phyloP scores from a whole-genome alignment of 2,113 vertebrate species.

The Vidua macroura region DNA sequence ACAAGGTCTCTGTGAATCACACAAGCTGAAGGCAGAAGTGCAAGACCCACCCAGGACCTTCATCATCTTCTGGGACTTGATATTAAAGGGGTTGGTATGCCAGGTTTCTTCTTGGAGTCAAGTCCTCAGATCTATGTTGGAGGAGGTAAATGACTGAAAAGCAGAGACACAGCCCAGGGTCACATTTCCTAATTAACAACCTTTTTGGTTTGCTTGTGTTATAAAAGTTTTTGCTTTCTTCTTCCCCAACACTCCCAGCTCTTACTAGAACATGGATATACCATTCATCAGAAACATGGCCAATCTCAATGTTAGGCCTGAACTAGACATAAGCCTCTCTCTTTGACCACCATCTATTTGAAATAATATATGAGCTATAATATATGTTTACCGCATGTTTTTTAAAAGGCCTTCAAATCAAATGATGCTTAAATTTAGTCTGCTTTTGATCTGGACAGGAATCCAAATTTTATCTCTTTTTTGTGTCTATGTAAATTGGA shows the following conservation, averaged over 20 bases:
- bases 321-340: neutral
- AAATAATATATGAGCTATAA: neutral
- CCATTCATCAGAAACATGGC: neutral
- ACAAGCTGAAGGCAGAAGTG: neutral
- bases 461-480: neutral
- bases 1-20: neutral
- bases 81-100: neutral
- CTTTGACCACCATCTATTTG: neutral
- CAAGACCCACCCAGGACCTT: neutral
- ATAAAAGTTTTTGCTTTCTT: neutral
- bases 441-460: neutral
- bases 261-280: neutral
- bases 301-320: neutral
- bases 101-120: neutral
- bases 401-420: neutral
- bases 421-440: neutral
- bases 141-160: neutral
- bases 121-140: neutral
- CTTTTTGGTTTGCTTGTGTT: neutral
- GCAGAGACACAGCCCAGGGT: neutral
- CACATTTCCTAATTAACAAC: neutral
- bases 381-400: neutral
- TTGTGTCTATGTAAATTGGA: neutral
- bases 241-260: accelerated
- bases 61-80: neutral